phyloP scores from a whole-genome alignment of 1,140 invertebrate species.

The Acyrthosiphon pisum region DNA sequence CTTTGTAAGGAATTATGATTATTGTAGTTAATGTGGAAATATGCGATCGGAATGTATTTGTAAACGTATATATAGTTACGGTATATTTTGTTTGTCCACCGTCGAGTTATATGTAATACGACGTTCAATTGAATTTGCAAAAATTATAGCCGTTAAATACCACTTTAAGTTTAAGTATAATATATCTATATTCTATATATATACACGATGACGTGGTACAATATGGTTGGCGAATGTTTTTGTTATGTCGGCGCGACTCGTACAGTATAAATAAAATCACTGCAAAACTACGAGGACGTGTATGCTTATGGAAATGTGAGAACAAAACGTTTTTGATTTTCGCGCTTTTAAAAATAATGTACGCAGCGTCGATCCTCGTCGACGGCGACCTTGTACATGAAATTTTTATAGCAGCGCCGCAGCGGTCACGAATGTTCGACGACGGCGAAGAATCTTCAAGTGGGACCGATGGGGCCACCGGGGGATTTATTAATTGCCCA shows the following conservation, averaged over 20 bases:
- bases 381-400: conserved; percentile 31
- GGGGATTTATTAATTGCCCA: conserved; percentile 13
- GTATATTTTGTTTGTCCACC: not conserved
- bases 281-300: not conserved
- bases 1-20: not conserved
- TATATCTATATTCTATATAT: not conserved
- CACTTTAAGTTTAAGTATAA: not conserved
- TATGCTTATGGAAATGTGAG: not conserved
- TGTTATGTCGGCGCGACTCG: not conserved
- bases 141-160: not conserved
- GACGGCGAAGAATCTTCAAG: not conserved
- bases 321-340: conserved; percentile 29
- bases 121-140: not conserved
- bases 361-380: not conserved
- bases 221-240: not conserved
- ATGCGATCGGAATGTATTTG: not conserved
- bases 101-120: not conserved
- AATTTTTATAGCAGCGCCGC: conserved; percentile 31
- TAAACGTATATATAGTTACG: not conserved
- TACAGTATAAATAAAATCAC: not conserved
- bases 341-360: conserved; percentile 15
- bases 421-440: conserved; percentile 1
- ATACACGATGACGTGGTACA: not conserved
- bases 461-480: not conserved
- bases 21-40: conserved; percentile 7